phyloP scores from a whole-genome alignment of 1,140 invertebrate species.

The Aphidius ervi region DNA sequence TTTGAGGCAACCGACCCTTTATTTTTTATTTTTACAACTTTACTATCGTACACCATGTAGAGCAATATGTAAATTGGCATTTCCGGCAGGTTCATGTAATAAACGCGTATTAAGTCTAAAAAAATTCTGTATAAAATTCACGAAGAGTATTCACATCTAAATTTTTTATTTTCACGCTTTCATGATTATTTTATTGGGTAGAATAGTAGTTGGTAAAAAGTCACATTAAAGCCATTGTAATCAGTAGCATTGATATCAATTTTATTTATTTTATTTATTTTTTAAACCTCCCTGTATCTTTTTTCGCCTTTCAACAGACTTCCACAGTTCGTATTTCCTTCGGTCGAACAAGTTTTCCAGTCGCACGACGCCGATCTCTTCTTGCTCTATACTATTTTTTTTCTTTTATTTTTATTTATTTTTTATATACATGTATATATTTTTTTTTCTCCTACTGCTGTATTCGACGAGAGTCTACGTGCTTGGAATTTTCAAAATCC shows the following conservation, averaged over 20 bases:
- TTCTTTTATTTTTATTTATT: too few relatives aligned
- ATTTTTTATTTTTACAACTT: constrained; percentile 14
- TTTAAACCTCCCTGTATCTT: not conserved
- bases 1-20: constrained; percentile 8
- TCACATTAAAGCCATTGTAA: too few relatives aligned
- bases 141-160: constrained; percentile 18
- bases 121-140: constrained; percentile 20
- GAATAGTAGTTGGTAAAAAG: constrained; percentile 5
- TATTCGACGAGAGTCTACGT: constrained; percentile 1
- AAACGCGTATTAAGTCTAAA: constrained; percentile 31
- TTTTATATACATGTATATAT: too few relatives aligned
- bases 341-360: constrained; percentile 2
- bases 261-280: constrained; percentile 15
- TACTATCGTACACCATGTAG: constrained; percentile 1
- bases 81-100: constrained; percentile 27
- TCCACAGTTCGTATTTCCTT: not conserved
- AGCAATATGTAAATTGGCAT: constrained; percentile 33
- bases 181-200: not conserved
- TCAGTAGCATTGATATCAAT: constrained; percentile 33
- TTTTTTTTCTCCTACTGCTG: too few relatives aligned
- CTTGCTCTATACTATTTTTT: too few relatives aligned
- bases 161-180: not conserved
- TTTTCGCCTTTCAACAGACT: not conserved
- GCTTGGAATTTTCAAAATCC: constrained; percentile 4
- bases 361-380: not conserved